Base-by-base conservation (phyloP, 92 coral and sea anemone species). In the Chrysogorgia sp. region DNA sequence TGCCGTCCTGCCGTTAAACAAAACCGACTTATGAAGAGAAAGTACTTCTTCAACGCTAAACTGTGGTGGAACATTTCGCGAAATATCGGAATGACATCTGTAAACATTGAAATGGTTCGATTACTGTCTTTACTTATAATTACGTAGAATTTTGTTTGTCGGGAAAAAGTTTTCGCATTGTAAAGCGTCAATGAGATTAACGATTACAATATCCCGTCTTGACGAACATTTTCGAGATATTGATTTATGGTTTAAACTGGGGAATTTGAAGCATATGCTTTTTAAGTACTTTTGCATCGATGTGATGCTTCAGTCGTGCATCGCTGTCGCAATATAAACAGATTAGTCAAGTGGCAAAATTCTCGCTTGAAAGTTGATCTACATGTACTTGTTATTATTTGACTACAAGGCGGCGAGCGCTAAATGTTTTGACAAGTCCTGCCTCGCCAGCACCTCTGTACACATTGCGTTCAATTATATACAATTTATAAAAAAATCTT, bases 111-210 rank as follows among this genome's bases (percentile, higher is more conserved):
- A n/a, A 47, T 47, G 15, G 53, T 47, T 47, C 17, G n/a, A 47
- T 2, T n/a, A n/a, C n/a, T n/a, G n/a, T n/a, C n/a, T n/a, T n/a
- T n/a, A n/a, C n/a, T n/a, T n/a, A n/a, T n/a, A n/a, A n/a, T n/a
- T n/a, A n/a, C n/a, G n/a, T n/a, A 7, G 14, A 47, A 47, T 7
- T 47, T 7, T 47, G 53, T 6, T 15, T 6, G 53, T 7, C 10
- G n/a, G 14, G n/a, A 47, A 47, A 15, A 26, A 22, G 19, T 17
- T 19, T 64, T 34, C 35, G 71, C 5, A 40, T 63, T 34, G 47
- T 63, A 21, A 63, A 29, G 24, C 45, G 47, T 31, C 45, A 63
- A 63, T 47, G 33, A 63, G 69, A 63, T 63, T 63, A 63, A 10
- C 0, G 24, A 6, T 0, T 43, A 31, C 24, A 15, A 32, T 63